Evolutionary conservation across 2,797 vertebrate species (phyloP), one percentile per base, ranked within the genome.

Genomic region (Steatocranus sp.): DNA sequence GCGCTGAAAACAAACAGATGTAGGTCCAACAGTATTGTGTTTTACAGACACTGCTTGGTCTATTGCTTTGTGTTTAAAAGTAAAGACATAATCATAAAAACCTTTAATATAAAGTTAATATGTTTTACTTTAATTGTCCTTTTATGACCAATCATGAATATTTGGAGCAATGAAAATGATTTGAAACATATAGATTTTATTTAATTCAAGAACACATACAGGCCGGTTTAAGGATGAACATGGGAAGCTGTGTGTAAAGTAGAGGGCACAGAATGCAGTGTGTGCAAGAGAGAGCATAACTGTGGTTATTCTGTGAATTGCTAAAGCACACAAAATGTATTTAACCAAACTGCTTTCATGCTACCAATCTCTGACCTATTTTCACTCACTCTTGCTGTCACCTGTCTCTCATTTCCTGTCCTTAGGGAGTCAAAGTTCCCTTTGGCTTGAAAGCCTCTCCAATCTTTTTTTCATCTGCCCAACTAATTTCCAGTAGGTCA

Each of bases 381-480:
- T 92, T 82, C 61, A 78, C 84, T 89, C 85, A 90, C 61, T 89
- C 86, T 86, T 66, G 11, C 89, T 79, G 88, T 94, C 92, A 92
- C 89, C 91, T 89, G 93, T 92, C 92, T 93, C 83, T 94, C 90
- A 91, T 85, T 91, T 84, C 81, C 81, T 53, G 56, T 91, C 93
- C 83, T 66, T 20, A 14, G 89, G 87, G 92, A 92, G 82, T 92
- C 84, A 85, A 80, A 90, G 88, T 92, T 93, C 92, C 91, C 89
- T 81, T 91, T 90, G 89, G 93, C 93, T 90, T 80, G 50, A 86
- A 87, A 93, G 78, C 46, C 84, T 82, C 77, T 86, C 82, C 74
- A 38, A 78, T 91, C 80, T 84, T 90, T 91, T 91, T 86, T 90
- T 91, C 66, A 90, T 92, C 86, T 76, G 84, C 82, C 84, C 78